Conservation (phyloP, 2,797 vertebrate species). For the Bovichtus variegatus region DNA sequence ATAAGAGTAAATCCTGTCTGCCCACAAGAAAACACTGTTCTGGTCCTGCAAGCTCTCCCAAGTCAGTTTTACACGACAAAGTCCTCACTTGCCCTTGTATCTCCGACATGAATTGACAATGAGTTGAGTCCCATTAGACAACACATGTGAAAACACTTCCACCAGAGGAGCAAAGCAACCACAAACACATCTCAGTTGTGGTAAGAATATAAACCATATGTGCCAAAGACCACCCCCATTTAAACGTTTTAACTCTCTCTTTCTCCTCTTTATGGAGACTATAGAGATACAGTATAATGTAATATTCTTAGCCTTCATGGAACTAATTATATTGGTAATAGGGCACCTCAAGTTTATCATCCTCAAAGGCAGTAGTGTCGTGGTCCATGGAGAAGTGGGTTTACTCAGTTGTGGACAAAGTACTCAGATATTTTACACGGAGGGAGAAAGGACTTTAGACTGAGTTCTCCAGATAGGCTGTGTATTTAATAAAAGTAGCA, state of each 20-base stretch:
- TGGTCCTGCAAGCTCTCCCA: constrained; percentile 3
- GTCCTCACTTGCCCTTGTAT: not conserved
- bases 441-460: too few species aligned
- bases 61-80: constrained; percentile 25
- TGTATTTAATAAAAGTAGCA: too few species aligned
- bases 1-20: too few species aligned
- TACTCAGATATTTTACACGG: too few species aligned
- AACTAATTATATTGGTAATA: constrained; percentile 17
- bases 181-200: constrained; percentile 41
- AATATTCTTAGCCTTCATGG: constrained; percentile 14
- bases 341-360: constrained; percentile 6
- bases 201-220: constrained; percentile 62
- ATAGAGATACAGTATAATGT: not conserved
- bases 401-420: too few species aligned
- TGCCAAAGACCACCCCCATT: constrained; percentile 34
- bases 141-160: constrained; percentile 49
- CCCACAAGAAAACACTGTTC: too few species aligned
- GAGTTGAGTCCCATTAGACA: constrained; percentile 41
- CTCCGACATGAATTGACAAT: constrained; percentile 26
- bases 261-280: constrained; percentile 7
- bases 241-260: constrained; percentile 10
- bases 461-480: too few species aligned
- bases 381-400: too few species aligned
- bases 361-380: too few species aligned
- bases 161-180: constrained; percentile 35